Evolutionary conservation across 2,113 vertebrate species (phyloP).

Genomic region (Nettapus auritus): DNA sequence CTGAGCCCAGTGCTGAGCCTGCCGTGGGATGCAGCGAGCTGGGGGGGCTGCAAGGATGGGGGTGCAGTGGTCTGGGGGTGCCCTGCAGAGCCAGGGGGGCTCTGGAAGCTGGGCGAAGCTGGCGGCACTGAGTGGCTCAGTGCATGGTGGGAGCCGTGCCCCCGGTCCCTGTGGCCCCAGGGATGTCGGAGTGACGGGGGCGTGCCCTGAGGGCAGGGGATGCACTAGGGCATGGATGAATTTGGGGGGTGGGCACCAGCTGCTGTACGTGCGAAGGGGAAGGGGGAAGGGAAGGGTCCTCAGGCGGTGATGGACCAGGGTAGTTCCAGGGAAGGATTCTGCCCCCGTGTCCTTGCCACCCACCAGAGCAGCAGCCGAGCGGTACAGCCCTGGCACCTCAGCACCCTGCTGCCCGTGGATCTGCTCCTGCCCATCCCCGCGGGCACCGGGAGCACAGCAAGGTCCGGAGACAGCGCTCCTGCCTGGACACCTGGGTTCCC

Average conservation of each 20-base stretch:
- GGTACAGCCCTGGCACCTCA: rapidly evolving
- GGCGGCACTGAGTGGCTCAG: neutral
- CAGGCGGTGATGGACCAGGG: rapidly evolving
- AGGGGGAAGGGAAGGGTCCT: neutral
- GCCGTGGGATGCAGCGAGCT: rapidly evolving
- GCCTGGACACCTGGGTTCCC: rapidly evolving
- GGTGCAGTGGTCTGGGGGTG: neutral
- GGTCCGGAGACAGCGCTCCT: neutral
- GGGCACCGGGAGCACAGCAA: neutral
- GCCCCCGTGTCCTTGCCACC: neutral
- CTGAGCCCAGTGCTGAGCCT: neutral
- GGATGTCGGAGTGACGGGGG: neutral
- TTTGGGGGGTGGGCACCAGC: neutral
- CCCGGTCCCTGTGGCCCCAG: neutral
- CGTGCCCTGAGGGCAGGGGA: neutral
- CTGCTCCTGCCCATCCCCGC: rapidly evolving
- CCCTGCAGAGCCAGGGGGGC: neutral
- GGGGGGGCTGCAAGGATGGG: neutral
- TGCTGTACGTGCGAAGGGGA: neutral
- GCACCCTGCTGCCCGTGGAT: rapidly evolving
- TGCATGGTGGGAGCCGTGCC: rapidly evolving
- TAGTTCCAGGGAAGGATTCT: neutral
- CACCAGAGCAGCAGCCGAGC: rapidly evolving
- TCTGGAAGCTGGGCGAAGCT: neutral
- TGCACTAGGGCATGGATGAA: neutral